Evolutionary conservation across 2,888 invertebrate genomes (phyloP), one percentile per base, ranked within the genome.

Genomic region (Didymodactylos carnosus): DNA sequence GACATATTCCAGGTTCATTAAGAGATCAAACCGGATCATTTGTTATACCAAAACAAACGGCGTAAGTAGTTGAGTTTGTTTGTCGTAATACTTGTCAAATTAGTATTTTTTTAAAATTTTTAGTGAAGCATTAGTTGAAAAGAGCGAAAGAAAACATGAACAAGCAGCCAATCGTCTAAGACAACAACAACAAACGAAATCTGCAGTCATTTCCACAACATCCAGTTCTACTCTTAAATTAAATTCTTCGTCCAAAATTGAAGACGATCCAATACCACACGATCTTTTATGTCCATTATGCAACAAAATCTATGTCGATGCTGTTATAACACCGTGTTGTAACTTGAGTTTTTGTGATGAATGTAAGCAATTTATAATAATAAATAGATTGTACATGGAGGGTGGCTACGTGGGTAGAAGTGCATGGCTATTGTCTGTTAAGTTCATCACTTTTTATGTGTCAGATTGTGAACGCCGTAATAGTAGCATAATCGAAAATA

Each of bases 321-420:
- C 97, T 46, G 94, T 97, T 39, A 90, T 97, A 88, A 93, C 94
- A 82, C 93, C 94, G 0, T 98, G 97, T 82, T 98, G 98, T 84
- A 97, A 95, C 6, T 92, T 92, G 83, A 94, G 94, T 14, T 98
- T 93, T 85, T 98, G 98, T 84, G 95, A 97, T 84, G 95, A 97
- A 84, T 98, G 98, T 90, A 86, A 87, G n/a, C n/a, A n/a, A n/a
- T n/a, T n/a, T n/a, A n/a, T n/a, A n/a, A 88, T 85, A 16, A 16
- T 39, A 16, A 39, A 70, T n/a, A n/a, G 19, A 23, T 69, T 69
- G 16, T 25, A 16, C 69, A 69, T 16, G 19, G 16, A 69, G 14
- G 14, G 14, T 69, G 19, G 19, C 19, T 23, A 69, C 14, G 14
- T n/a, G 25, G 19, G 16, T 25, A 23, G 25, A 69, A n/a, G n/a